Evolutionary conservation across 23 tunicate species (phyloP).

Genomic region (Diplosoma virens): DNA sequence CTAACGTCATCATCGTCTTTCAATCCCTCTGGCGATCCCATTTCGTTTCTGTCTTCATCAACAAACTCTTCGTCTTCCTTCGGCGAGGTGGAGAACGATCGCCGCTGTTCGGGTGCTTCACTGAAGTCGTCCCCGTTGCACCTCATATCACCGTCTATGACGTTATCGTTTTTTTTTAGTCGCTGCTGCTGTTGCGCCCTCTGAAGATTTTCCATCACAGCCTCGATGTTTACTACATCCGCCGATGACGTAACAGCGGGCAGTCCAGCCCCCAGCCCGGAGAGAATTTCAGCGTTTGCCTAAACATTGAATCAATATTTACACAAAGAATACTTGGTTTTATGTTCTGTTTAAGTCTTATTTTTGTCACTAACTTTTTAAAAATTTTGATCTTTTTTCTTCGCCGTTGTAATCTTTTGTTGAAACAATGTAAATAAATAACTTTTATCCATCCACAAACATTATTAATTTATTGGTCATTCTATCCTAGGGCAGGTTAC

Average conservation of each 20-base stretch:
- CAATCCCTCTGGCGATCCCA: slow-evolving; percentile 34
- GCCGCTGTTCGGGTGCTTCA: slow-evolving; percentile 25
- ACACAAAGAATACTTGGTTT: too few relatives aligned
- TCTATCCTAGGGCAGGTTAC: too few relatives aligned
- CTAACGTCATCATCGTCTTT: slow-evolving; percentile 37
- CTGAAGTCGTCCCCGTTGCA: slow-evolving; percentile 49
- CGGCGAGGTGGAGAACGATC: slow-evolving; percentile 25
- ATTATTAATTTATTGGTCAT: too few relatives aligned
- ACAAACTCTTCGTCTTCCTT: slow-evolving; percentile 16
- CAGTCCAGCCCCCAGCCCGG: slow-evolving; percentile 68
- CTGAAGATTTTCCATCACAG: slow-evolving; percentile 94
- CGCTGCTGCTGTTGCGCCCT: slow-evolving; percentile 69
- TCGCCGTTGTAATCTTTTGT: too few relatives aligned
- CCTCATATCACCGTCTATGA: slow-evolving; percentile 30
- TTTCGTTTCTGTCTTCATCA: slow-evolving; percentile 55
- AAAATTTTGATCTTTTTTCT: too few relatives aligned
- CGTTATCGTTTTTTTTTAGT: slow-evolving; percentile 41
- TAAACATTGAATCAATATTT: too few relatives aligned
- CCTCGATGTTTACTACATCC: slow-evolving; percentile 67
- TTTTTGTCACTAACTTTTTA: too few relatives aligned
- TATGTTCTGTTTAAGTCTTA: too few relatives aligned
- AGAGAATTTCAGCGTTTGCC: slow-evolving; percentile 70
- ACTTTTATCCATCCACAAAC: too few relatives aligned
- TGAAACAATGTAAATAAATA: too few relatives aligned
- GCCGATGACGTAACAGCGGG: slow-evolving; percentile 29